Conservation (phyloP, 2,113 vertebrate genomes). For the Xerus inauris region DNA sequence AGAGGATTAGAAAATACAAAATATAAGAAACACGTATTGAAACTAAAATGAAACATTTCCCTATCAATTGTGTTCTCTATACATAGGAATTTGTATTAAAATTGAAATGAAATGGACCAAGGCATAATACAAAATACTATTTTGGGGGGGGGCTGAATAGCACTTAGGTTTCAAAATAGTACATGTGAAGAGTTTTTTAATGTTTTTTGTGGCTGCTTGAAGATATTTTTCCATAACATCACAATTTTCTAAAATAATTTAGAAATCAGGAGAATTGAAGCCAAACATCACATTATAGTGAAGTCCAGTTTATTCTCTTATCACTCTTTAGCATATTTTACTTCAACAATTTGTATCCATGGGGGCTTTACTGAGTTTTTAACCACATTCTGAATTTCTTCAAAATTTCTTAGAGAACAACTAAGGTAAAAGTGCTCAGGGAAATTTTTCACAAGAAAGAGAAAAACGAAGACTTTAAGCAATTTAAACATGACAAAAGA, state of each 20-base stretch:
- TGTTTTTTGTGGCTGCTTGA: background rate
- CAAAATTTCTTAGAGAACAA: slow-evolving; percentile 29
- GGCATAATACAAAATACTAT: background rate
- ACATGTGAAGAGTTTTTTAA: background rate
- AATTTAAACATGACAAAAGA: background rate
- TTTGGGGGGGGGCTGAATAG: background rate
- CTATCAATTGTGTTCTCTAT: background rate
- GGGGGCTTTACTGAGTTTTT: background rate
- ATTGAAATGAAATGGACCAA: background rate
- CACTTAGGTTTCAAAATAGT: background rate
- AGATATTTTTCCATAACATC: background rate
- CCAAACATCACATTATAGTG: background rate
- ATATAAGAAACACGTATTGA: background rate
- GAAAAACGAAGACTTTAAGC: background rate
- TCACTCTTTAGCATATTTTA: background rate
- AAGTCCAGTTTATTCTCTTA: background rate
- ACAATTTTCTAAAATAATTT: slow-evolving; percentile 1
- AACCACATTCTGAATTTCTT: background rate
- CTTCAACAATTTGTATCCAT: background rate
- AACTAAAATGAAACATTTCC: background rate
- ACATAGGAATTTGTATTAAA: background rate
- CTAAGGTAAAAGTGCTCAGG: background rate
- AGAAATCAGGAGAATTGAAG: background rate
- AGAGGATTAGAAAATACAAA: background rate
- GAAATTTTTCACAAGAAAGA: background rate